These are phyloP conservation scores for Chaetogeoica ovagalla DNA, from an alignment of 2,888 invertebrate species.

Conservation along the genomic window DNA sequence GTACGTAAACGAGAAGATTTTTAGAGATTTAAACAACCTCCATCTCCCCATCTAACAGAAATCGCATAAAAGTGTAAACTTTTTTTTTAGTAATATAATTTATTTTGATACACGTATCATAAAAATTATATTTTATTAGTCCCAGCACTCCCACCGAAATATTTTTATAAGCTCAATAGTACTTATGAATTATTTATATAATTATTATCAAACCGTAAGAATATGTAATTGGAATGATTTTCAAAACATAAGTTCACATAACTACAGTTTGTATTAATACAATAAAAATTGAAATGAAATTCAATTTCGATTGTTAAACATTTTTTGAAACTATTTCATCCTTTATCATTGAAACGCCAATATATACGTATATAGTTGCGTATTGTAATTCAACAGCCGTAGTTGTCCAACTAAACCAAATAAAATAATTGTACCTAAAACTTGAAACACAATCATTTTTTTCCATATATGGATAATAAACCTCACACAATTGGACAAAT, in stretches of 20 bases:
- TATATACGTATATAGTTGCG: background rate
- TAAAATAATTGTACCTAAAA: background rate
- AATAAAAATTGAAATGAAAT: conserved; percentile 17
- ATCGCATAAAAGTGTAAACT: too few relatives aligned
- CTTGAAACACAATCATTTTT: background rate
- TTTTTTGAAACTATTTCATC: conserved; percentile 13
- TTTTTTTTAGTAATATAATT: too few relatives aligned
- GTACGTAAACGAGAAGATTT: too few relatives aligned
- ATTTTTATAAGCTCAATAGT: background rate
- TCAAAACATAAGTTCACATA: background rate
- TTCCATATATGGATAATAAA: too few relatives aligned
- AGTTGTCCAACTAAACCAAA: background rate
- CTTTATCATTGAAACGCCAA: background rate
- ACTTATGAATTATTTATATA: background rate
- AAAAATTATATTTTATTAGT: too few relatives aligned
- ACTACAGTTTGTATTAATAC: background rate
- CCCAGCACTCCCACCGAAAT: too few relatives aligned
- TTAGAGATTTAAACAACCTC: too few relatives aligned
- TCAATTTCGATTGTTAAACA: conserved; percentile 7
- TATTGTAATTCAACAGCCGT: background rate
- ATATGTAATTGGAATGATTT: background rate
- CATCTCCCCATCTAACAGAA: too few relatives aligned
- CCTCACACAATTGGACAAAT: too few relatives aligned
- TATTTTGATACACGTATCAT: too few relatives aligned
- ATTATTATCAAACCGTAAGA: conserved; percentile 4